These are phyloP conservation scores for Didymodactylos carnosus DNA, from an alignment of 2,888 invertebrate species.

Conservation along the genomic window DNA sequence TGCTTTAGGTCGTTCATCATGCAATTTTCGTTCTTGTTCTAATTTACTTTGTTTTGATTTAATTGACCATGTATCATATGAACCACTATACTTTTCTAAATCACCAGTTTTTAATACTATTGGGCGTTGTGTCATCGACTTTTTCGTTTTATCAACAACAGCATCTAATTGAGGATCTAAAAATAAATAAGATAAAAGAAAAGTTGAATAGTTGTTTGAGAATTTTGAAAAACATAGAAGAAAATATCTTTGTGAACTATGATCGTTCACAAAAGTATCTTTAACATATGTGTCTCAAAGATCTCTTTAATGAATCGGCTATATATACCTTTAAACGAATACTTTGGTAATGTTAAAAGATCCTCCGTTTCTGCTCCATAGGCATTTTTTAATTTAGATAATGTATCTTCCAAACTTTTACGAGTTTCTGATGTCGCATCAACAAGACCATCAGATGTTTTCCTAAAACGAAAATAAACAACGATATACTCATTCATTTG, in stretches of 20 bases:
- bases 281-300: too few relatives aligned
- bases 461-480: conserved; percentile 35
- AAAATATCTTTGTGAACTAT: too few relatives aligned
- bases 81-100: neutral
- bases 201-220: neutral
- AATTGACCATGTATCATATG: neutral
- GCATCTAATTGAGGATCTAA: neutral
- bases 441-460: conserved; percentile 46
- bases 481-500: neutral
- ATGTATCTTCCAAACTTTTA: conserved; percentile 52
- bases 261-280: too few relatives aligned
- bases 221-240: neutral
- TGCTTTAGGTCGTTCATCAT: neutral
- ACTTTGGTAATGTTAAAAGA: neutral
- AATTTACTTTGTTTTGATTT: neutral
- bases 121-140: neutral
- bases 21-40: neutral
- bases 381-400: conserved; percentile 58
- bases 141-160: neutral
- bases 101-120: neutral
- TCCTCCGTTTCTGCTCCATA: conserved; percentile 42
- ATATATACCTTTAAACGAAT: neutral
- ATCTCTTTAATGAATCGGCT: too few relatives aligned
- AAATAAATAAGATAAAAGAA: neutral
- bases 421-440: conserved; percentile 57